Percentiles rank a stretch among this genome's conserved stretches.
Conservation (phyloP, 2,113 vertebrate genomes). For the Corythornis cristatus region DNA sequence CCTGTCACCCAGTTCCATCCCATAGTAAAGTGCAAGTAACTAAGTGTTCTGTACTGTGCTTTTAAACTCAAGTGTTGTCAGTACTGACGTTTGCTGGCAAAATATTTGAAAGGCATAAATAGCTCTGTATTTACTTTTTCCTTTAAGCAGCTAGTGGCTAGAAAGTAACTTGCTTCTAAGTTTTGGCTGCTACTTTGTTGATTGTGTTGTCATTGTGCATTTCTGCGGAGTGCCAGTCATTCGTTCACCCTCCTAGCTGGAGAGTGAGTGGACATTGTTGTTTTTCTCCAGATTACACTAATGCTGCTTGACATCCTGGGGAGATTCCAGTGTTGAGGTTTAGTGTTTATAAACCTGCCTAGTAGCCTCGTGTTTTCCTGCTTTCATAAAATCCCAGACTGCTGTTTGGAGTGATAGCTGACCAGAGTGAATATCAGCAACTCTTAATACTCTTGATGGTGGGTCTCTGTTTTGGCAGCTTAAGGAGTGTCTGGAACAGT, state of each 20-base stretch:
- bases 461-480: background rate
- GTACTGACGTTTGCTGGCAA: background rate
- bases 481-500: background rate
- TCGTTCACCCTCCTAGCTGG: background rate
- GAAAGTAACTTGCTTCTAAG: background rate
- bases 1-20: constrained; percentile 60
- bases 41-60: background rate
- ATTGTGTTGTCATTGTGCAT: fast-evolving
- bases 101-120: background rate
- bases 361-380: background rate
- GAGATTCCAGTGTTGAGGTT: background rate
- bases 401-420: background rate
- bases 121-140: background rate
- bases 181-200: fast-evolving
- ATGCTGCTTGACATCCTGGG: background rate
- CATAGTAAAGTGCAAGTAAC: constrained; percentile 72
- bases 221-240: background rate
- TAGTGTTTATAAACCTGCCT: background rate
- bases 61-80: background rate
- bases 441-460: background rate
- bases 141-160: background rate
- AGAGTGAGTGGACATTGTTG: background rate
- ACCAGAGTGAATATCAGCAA: background rate
- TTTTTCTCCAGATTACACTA: background rate
- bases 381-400: background rate